Evolutionary conservation across 2,888 invertebrate species (phyloP).

Genomic region (Brenthis ino): DNA sequence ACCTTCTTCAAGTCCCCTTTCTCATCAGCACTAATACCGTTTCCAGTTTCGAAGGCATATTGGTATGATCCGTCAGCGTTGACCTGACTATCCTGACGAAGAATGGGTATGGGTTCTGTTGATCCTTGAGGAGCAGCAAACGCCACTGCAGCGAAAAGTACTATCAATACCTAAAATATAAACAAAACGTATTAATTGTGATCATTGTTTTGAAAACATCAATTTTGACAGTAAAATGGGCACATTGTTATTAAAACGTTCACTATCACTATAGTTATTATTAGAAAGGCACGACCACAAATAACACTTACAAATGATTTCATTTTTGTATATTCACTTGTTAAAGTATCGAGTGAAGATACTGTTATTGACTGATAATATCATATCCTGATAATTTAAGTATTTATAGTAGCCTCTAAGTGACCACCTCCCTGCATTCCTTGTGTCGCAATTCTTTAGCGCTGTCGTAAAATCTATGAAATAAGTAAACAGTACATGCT

Average conservation of each 20-base stretch:
- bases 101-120: slow-evolving; percentile 75
- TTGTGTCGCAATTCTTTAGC: slow-evolving; percentile 69
- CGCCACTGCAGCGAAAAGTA: slow-evolving; percentile 61
- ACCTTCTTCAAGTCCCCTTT: slow-evolving; percentile 83
- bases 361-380: slow-evolving; percentile 61
- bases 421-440: slow-evolving; percentile 68
- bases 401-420: slow-evolving; percentile 71
- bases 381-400: slow-evolving; percentile 67
- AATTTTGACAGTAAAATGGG: not conserved
- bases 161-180: slow-evolving; percentile 64
- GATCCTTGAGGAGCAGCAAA: slow-evolving; percentile 68
- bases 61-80: slow-evolving; percentile 84
- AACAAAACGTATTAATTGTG: slow-evolving; percentile 4
- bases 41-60: slow-evolving; percentile 85
- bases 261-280: slow-evolving; percentile 36
- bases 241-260: slow-evolving; percentile 24
- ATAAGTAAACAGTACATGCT: slow-evolving; percentile 77
- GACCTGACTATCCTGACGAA: slow-evolving; percentile 82
- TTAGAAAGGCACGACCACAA: slow-evolving; percentile 18
- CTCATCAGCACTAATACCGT: slow-evolving; percentile 84
- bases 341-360: slow-evolving; percentile 52
- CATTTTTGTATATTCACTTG: slow-evolving; percentile 63
- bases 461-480: slow-evolving; percentile 77
- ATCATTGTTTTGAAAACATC: not conserved
- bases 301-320: slow-evolving; percentile 73